Evolutionary conservation across 2,113 vertebrate genomes (phyloP).

Genomic region (Centropus bengalensis): DNA sequence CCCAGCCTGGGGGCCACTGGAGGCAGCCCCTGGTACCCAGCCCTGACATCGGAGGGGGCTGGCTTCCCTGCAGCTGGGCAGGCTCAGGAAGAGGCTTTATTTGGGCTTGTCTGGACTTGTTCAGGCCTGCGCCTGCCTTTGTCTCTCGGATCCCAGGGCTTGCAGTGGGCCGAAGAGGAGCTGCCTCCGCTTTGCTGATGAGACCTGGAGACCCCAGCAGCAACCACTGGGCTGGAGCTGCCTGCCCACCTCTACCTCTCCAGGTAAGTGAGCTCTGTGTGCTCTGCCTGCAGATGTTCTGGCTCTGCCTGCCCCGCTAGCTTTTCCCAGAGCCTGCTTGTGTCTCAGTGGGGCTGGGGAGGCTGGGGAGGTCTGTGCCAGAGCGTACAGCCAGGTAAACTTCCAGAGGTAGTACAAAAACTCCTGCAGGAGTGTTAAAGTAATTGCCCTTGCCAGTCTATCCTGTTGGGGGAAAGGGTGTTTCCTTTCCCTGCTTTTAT

Average conservation of each 20-base stretch:
- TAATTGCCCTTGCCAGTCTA: neutral
- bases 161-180: neutral
- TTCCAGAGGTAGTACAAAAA: neutral
- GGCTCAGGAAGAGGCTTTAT: slow-evolving; percentile 22
- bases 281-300: rapidly evolving
- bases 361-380: neutral
- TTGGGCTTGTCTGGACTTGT: slow-evolving; percentile 72
- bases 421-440: rapidly evolving
- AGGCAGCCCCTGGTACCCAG: rapidly evolving
- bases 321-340: neutral
- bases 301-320: rapidly evolving
- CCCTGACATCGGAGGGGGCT: neutral
- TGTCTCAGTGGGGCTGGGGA: neutral
- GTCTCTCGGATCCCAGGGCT: neutral
- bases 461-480: rapidly evolving
- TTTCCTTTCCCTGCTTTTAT: neutral
- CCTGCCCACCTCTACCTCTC: rapidly evolving
- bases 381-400: rapidly evolving
- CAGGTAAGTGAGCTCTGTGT: neutral
- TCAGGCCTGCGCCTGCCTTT: slow-evolving; percentile 37
- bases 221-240: rapidly evolving
- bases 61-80: neutral
- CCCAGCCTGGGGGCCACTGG: rapidly evolving
- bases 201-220: neutral
- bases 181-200: neutral